A percentile compares a stretch with the other conserved stretches of the same genome.
phyloP scores from a whole-genome alignment of 2,113 vertebrate genomes.

The Cavia aperea region DNA sequence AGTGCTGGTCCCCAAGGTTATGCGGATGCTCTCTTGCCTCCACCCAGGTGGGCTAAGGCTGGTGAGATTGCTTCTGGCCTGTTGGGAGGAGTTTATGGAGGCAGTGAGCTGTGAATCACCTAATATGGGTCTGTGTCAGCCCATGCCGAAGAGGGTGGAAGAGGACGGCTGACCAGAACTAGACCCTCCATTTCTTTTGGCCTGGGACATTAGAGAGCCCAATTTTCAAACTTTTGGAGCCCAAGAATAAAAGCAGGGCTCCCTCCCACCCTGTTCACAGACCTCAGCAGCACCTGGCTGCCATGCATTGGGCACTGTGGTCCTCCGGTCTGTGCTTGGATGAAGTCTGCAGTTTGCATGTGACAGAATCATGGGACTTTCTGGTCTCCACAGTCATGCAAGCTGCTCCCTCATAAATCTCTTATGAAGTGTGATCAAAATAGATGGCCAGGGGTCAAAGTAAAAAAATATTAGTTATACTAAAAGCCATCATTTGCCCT shows the following conservation, averaged over 20 bases:
- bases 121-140: neutral
- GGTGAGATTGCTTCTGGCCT: neutral
- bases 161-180: neutral
- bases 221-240: neutral
- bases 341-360: neutral
- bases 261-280: neutral
- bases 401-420: neutral
- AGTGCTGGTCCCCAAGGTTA: neutral
- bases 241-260: neutral
- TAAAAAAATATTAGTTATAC: neutral
- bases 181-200: neutral
- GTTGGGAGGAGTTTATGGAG: neutral
- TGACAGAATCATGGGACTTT: neutral
- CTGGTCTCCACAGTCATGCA: neutral
- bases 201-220: neutral
- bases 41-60: neutral
- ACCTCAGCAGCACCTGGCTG: neutral
- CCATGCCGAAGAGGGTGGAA: neutral
- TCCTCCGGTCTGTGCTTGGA: neutral
- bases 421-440: neutral
- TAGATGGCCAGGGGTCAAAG: neutral
- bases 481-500: neutral
- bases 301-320: rapidly evolving
- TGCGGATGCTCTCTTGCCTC: neutral
- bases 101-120: neutral